Conservation (phyloP, 2,113 vertebrate genomes). For the Macquaria australasica region DNA sequence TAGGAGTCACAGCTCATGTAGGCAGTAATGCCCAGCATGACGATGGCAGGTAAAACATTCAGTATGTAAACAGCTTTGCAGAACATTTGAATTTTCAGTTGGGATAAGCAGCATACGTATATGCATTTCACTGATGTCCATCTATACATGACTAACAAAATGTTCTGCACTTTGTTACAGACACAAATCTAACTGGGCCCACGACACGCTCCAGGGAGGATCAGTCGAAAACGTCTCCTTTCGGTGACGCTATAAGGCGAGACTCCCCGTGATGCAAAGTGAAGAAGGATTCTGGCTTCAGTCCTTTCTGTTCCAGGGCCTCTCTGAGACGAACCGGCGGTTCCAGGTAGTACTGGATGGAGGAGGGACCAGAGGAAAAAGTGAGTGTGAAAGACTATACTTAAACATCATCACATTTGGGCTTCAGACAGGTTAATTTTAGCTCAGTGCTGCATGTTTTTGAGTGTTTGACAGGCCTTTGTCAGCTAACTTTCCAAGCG, state of each 20-base stretch:
- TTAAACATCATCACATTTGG: fast-evolving
- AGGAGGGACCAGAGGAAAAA: not conserved
- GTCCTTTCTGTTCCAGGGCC: constrained; percentile 89
- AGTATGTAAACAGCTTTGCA: constrained; percentile 26
- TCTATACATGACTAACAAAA: not conserved
- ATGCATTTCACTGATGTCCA: not conserved
- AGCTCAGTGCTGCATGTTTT: not conserved
- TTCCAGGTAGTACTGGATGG: constrained; percentile 91
- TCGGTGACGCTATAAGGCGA: constrained; percentile 81
- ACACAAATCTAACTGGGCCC: not conserved
- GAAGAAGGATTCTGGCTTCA: constrained; percentile 91
- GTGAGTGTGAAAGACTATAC: not conserved
- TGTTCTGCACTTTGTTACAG: constrained; percentile 27
- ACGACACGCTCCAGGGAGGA: not conserved
- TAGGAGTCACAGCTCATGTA: not conserved
- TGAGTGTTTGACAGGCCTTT: not conserved
- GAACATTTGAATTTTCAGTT: constrained; percentile 4
- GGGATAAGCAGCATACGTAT: not conserved
- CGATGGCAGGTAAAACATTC: constrained; percentile 20
- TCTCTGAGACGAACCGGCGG: constrained; percentile 90
- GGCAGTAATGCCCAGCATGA: constrained; percentile 1
- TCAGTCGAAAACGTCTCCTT: constrained; percentile 82
- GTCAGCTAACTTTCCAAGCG: not conserved
- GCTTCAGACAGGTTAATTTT: not conserved
- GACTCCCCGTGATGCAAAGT: constrained; percentile 93